phyloP scores from a whole-genome alignment of 2,888 invertebrate species.

The Allygus modestus region DNA sequence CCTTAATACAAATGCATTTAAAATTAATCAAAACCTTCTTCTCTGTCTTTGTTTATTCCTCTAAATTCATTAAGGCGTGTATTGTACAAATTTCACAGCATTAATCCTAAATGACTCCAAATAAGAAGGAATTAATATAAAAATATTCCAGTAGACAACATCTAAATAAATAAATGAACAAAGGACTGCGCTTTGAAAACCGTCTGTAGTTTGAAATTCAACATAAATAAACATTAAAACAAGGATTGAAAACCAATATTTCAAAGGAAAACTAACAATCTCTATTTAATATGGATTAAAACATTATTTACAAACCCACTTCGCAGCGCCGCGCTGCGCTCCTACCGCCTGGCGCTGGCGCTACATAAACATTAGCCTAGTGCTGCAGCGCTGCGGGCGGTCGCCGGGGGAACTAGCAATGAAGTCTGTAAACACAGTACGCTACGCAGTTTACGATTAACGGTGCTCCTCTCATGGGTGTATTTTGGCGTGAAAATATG shows the following conservation, averaged over 20 bases:
- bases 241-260: not conserved
- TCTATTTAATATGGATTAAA: constrained; percentile 37
- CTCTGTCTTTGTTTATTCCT: no score
- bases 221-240: not conserved
- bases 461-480: not conserved
- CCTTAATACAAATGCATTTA: no score
- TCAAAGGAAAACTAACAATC: constrained; percentile 25
- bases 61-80: no score
- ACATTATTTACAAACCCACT: constrained; percentile 1
- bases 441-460: not conserved
- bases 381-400: constrained; percentile 12
- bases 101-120: no score
- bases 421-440: constrained; percentile 14
- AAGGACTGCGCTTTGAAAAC: no score
- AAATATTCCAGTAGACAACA: no score
- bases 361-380: constrained; percentile 18
- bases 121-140: no score
- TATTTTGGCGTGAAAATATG: constrained; percentile 34
- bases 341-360: not conserved
- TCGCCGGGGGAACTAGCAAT: not conserved
- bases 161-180: no score
- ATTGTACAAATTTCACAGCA: no score
- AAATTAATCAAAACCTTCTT: no score
- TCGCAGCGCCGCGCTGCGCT: not conserved
- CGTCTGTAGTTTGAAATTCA: no score